Evolutionary conservation across 2,797 vertebrate genomes (phyloP).

Genomic region (Helostoma temminkii): DNA sequence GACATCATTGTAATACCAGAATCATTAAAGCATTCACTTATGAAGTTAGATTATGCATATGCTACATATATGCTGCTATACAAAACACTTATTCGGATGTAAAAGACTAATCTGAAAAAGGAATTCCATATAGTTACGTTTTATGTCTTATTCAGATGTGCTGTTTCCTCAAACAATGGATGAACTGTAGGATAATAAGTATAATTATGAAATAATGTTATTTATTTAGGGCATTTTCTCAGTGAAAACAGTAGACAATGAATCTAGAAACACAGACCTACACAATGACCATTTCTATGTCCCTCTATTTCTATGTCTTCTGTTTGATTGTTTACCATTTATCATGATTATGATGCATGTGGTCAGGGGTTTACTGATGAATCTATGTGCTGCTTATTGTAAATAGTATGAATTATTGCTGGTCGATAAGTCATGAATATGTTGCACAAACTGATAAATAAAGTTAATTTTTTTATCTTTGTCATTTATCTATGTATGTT

Average conservation of each 20-base stretch:
- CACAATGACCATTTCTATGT: constrained; percentile 40
- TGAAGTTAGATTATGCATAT: too few relatives aligned
- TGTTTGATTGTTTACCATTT: constrained; percentile 40
- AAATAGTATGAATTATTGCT: constrained; percentile 67
- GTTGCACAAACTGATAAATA: constrained; percentile 20
- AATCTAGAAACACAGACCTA: constrained; percentile 1
- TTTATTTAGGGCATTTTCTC: constrained; percentile 3
- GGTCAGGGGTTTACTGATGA: constrained; percentile 3
- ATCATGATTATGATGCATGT: constrained; percentile 10
- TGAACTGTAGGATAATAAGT: constrained; percentile 23
- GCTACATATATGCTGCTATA: too few relatives aligned
- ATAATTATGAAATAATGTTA: neutral
- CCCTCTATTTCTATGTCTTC: neutral
- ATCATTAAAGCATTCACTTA: too few relatives aligned
- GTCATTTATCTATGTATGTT: neutral
- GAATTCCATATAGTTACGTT: constrained; percentile 29
- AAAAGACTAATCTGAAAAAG: neutral
- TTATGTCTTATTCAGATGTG: neutral
- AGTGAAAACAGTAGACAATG: constrained; percentile 1
- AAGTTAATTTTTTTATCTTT: neutral
- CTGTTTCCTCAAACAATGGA: neutral
- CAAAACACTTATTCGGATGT: neutral
- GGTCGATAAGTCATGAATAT: constrained; percentile 65
- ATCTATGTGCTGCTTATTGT: constrained; percentile 24
- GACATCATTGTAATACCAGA: constrained; percentile 11